Percentiles rank a stretch among this genome's conserved stretches.
phyloP scores from a whole-genome alignment of 2,888 invertebrate genomes.

The Odontocerum albicorne region DNA sequence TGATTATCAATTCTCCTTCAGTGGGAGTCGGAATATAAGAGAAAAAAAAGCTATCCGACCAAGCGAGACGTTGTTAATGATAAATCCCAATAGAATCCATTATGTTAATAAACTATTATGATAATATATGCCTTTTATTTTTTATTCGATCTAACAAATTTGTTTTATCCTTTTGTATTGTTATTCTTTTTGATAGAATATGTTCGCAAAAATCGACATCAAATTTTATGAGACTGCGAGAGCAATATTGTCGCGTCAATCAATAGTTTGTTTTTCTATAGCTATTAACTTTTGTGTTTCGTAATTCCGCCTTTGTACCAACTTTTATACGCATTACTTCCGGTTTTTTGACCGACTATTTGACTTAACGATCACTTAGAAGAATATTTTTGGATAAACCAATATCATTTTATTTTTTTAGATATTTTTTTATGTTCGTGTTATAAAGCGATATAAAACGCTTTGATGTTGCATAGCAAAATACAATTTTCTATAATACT shows the following conservation, averaged over 20 bases:
- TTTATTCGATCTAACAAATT: constrained; percentile 3
- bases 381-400: too few relatives aligned
- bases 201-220: neutral
- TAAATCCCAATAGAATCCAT: constrained; percentile 14
- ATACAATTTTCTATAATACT: too few relatives aligned
- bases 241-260: neutral
- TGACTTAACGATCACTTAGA: too few relatives aligned
- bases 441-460: too few relatives aligned
- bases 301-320: too few relatives aligned
- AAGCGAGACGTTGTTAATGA: neutral
- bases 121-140: neutral
- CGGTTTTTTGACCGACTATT: too few relatives aligned
- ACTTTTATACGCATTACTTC: too few relatives aligned
- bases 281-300: too few relatives aligned
- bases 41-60: neutral
- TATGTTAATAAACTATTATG: constrained; percentile 19
- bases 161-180: neutral
- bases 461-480: too few relatives aligned
- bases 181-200: neutral
- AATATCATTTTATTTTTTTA: too few relatives aligned
- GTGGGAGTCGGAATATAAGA: constrained; percentile 1
- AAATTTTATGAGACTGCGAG: neutral
- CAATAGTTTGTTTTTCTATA: neutral
- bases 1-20: constrained; percentile 1
- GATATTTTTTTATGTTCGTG: too few relatives aligned